Percentiles rank a stretch among this genome's conserved stretches.
These are phyloP conservation scores for Aradus depressus DNA, from an alignment of 2,888 invertebrate species.

Conservation along the genomic window DNA sequence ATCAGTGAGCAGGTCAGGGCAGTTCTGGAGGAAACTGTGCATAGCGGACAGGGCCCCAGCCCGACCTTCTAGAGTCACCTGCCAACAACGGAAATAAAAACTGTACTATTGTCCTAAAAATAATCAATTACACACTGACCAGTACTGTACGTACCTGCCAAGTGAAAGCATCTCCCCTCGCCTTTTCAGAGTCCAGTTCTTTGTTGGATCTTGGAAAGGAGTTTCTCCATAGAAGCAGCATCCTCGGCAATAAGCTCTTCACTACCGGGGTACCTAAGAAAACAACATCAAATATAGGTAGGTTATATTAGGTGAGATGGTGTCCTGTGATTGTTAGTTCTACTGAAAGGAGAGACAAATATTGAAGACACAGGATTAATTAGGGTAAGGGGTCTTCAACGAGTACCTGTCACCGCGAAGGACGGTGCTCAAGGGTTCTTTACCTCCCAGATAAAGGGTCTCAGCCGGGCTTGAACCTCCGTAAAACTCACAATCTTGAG, in stretches of 20 bases:
- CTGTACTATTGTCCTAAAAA: background rate
- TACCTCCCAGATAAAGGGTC: too few species aligned
- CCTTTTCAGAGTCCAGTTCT: slow-evolving; percentile 93
- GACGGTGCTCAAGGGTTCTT: too few species aligned
- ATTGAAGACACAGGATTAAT: too few species aligned
- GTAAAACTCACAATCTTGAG: too few species aligned
- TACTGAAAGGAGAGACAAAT: too few species aligned
- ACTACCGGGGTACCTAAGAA: slow-evolving; percentile 74
- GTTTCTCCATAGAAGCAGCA: slow-evolving; percentile 92
- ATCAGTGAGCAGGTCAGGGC: slow-evolving; percentile 80
- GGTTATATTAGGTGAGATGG: background rate
- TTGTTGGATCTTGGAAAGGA: slow-evolving; percentile 94
- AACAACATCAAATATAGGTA: background rate
- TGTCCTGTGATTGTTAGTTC: background rate
- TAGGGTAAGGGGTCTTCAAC: too few species aligned
- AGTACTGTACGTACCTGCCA: slow-evolving; percentile 61
- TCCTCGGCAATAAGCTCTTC: slow-evolving; percentile 78
- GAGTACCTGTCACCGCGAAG: too few species aligned
- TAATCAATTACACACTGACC: background rate
- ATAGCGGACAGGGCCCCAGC: slow-evolving; percentile 93
- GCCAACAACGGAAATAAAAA: slow-evolving; percentile 9
- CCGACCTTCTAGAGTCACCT: slow-evolving; percentile 87
- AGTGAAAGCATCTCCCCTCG: slow-evolving; percentile 93
- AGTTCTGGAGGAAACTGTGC: slow-evolving; percentile 84
- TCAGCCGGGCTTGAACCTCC: background rate